A percentile compares a stretch with the other conserved stretches of the same genome.
phyloP scores from a whole-genome alignment of 2,113 vertebrate species.

The Ictalurus punctatus region DNA sequence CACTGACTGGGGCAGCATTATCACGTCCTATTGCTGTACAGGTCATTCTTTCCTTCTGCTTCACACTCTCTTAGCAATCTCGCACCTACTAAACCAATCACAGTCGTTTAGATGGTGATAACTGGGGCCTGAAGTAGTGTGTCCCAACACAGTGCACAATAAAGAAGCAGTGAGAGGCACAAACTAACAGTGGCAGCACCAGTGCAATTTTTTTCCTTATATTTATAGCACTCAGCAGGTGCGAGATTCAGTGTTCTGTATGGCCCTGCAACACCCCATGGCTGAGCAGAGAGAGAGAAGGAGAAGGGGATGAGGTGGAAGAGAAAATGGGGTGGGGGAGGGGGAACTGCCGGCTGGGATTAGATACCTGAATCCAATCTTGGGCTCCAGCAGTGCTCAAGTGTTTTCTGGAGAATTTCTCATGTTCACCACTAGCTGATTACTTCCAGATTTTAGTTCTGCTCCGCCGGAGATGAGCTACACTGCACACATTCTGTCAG shows the following conservation, averaged over 20 bases:
- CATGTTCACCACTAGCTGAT: conserved; percentile 90
- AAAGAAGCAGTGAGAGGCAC: conserved; percentile 54
- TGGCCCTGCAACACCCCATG: conserved; percentile 87
- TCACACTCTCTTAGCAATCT: neutral
- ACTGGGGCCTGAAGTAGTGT: neutral
- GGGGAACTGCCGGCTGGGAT: conserved; percentile 87
- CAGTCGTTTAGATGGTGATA: conserved; percentile 19
- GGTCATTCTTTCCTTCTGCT: neutral
- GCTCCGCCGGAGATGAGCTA: conserved; percentile 85
- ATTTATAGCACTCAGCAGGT: conserved; percentile 96
- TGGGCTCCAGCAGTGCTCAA: conserved; percentile 93
- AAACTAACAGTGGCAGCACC: conserved; percentile 79
- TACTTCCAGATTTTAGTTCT: conserved; percentile 99
- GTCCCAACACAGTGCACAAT: conserved; percentile 7
- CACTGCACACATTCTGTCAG: conserved; percentile 78
- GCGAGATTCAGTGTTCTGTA: conserved; percentile 82
- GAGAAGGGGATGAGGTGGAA: conserved; percentile 61
- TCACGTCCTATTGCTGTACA: conserved; percentile 5
- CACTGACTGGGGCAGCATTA: neutral
- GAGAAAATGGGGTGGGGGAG: conserved; percentile 68
- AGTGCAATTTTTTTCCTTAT: conserved; percentile 68
- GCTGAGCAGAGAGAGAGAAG: conserved; percentile 69
- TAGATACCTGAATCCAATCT: conserved; percentile 96
- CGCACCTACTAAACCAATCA: neutral
- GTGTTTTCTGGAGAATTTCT: conserved; percentile 94